phyloP scores from a whole-genome alignment of 2,888 invertebrate species.

The Synergus japonicus region DNA sequence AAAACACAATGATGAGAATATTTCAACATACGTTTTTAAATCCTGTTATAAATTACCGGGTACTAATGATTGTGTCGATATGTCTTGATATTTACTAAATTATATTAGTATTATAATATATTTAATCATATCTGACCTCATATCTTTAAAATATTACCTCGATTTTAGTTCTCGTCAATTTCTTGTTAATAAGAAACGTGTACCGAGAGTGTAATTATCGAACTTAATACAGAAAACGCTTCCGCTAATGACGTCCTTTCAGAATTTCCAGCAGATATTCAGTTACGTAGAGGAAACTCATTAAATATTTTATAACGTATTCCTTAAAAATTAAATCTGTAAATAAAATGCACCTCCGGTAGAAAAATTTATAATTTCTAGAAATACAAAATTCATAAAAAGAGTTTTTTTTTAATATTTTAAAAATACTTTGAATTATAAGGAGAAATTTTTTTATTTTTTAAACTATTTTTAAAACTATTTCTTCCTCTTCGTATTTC shows the following conservation, averaged over 20 bases:
- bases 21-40: too few species aligned
- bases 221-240: not conserved
- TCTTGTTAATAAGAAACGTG: not conserved
- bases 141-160: not conserved
- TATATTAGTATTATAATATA: not conserved
- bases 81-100: not conserved
- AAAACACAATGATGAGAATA: too few species aligned
- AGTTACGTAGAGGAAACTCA: not conserved
- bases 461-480: too few species aligned
- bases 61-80: too few species aligned
- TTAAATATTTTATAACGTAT: not conserved
- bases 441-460: too few species aligned
- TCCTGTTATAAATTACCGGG: too few species aligned
- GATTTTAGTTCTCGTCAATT: not conserved
- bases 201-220: not conserved
- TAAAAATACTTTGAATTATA: too few species aligned
- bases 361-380: too few species aligned
- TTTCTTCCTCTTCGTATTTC: too few species aligned
- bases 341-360: too few species aligned
- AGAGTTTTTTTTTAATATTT: too few species aligned
- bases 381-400: too few species aligned
- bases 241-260: constrained; percentile 1
- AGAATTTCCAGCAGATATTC: not conserved
- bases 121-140: not conserved
- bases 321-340: not conserved